Evolutionary conservation across 2,797 vertebrate genomes (phyloP).

Genomic region (Gymnothorax javanicus): DNA sequence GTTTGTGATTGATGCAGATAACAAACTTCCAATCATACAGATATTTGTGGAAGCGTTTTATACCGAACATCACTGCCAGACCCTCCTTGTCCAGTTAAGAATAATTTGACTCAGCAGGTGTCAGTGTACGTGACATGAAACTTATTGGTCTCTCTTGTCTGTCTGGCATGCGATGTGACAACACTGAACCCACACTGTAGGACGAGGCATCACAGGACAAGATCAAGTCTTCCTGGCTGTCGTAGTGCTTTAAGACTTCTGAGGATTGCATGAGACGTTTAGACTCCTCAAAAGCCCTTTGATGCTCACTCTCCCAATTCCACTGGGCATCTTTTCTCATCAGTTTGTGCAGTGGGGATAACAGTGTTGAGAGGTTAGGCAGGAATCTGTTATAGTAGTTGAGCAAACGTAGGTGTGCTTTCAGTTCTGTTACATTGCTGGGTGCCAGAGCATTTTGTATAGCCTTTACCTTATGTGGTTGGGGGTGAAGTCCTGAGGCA

Average conservation of each 20-base stretch:
- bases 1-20: too few relatives aligned
- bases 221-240: not conserved
- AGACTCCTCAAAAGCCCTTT: slow-evolving; percentile 15
- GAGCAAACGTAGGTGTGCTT: slow-evolving; percentile 33
- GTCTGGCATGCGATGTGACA: too few relatives aligned
- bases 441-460: slow-evolving; percentile 31
- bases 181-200: too few relatives aligned
- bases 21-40: too few relatives aligned
- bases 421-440: slow-evolving; percentile 34
- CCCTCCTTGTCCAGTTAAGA: too few relatives aligned
- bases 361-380: slow-evolving; percentile 32
- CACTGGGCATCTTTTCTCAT: slow-evolving; percentile 29
- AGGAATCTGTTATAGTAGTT: slow-evolving; percentile 44
- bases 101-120: too few relatives aligned
- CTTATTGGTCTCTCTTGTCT: too few relatives aligned
- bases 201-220: too few relatives aligned
- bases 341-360: slow-evolving; percentile 32
- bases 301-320: slow-evolving; percentile 13
- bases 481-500: slow-evolving; percentile 25
- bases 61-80: too few relatives aligned
- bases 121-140: too few relatives aligned
- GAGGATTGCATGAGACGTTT: slow-evolving; percentile 34
- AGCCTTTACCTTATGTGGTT: slow-evolving; percentile 33
- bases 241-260: slow-evolving; percentile 31
- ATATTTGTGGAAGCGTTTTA: too few relatives aligned